Evolutionary conservation across 2,888 invertebrate genomes (phyloP).

Genomic region (Anticlea derivata): DNA sequence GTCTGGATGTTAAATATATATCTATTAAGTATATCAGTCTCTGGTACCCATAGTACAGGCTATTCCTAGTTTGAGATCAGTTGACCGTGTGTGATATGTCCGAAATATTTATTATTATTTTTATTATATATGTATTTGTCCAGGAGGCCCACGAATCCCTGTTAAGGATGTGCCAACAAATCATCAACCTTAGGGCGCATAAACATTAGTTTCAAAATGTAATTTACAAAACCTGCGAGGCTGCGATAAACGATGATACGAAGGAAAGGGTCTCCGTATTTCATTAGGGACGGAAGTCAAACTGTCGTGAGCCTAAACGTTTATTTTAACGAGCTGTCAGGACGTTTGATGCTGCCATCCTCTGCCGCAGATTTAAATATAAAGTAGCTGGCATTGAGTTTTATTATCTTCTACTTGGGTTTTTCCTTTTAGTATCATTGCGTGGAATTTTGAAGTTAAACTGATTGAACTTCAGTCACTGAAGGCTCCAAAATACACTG

Average conservation of each 20-base stretch:
- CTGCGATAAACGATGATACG: constrained; percentile 8
- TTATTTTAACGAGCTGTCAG: constrained; percentile 16
- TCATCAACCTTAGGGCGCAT: constrained; percentile 12
- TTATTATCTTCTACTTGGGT: too few relatives aligned
- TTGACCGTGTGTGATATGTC: too few relatives aligned
- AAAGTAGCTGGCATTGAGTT: too few relatives aligned
- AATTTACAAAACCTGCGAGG: constrained; percentile 1
- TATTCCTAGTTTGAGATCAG: too few relatives aligned
- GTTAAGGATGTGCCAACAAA: constrained; percentile 22
- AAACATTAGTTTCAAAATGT: constrained; percentile 3
- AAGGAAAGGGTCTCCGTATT: constrained; percentile 2
- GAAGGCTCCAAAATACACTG: too few relatives aligned
- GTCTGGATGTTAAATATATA: too few relatives aligned
- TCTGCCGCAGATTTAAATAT: constrained; percentile 8
- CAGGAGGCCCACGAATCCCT: constrained; percentile 9
- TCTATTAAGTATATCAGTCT: too few relatives aligned
- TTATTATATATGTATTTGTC: too few relatives aligned
- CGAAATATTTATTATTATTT: too few relatives aligned
- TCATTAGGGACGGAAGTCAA: constrained; percentile 3
- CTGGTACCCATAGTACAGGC: too few relatives aligned
- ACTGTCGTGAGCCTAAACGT: constrained; percentile 3
- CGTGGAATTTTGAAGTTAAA: background rate
- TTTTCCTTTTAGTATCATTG: too few relatives aligned
- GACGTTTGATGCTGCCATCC: constrained; percentile 14
- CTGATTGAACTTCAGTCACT: too few relatives aligned